Percentiles rank a stretch among this genome's conserved stretches.
phyloP scores from a whole-genome alignment of 1,140 invertebrate species.

The Pseudachorutes palmiensis region DNA sequence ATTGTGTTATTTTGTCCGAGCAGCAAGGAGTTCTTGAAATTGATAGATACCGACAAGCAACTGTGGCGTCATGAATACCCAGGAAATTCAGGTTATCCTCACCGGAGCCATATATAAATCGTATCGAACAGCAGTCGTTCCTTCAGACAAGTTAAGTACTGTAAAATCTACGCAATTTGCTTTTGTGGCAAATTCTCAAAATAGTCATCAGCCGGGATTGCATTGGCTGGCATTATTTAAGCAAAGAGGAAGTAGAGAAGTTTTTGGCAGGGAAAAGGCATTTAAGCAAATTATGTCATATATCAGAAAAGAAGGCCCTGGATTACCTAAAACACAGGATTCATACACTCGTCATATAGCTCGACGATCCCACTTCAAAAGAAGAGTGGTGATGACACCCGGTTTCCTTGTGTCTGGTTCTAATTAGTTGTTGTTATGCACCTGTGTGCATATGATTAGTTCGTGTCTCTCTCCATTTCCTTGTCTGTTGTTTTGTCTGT shows the following conservation, averaged over 20 bases:
- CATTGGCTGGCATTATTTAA: constrained; percentile 27
- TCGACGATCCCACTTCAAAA: neutral
- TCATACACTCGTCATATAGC: constrained; percentile 9
- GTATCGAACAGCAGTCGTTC: constrained; percentile 4
- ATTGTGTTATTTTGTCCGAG: constrained; percentile 24
- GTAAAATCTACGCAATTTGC: constrained; percentile 2
- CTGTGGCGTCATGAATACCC: constrained; percentile 11
- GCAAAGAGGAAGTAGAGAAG: neutral
- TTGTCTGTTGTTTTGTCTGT: too few species aligned
- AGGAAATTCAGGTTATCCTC: constrained; percentile 11
- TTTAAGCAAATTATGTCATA: neutral
- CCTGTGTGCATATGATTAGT: too few species aligned
- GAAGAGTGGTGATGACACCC: constrained; percentile 9
- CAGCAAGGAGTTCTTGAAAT: constrained; percentile 19
- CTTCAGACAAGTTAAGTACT: neutral
- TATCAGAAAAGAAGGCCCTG: neutral
- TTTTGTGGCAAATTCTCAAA: constrained; percentile 14
- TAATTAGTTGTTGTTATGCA: too few species aligned
- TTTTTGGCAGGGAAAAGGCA: neutral
- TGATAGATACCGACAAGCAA: constrained; percentile 18
- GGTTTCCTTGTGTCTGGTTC: too few species aligned
- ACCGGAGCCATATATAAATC: neutral
- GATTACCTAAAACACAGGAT: constrained; percentile 50
- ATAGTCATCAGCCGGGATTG: constrained; percentile 1
- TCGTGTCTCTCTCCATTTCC: too few species aligned